Evolutionary conservation across 1,140 invertebrate genomes (phyloP).

Genomic region (Tribolium castaneum): DNA sequence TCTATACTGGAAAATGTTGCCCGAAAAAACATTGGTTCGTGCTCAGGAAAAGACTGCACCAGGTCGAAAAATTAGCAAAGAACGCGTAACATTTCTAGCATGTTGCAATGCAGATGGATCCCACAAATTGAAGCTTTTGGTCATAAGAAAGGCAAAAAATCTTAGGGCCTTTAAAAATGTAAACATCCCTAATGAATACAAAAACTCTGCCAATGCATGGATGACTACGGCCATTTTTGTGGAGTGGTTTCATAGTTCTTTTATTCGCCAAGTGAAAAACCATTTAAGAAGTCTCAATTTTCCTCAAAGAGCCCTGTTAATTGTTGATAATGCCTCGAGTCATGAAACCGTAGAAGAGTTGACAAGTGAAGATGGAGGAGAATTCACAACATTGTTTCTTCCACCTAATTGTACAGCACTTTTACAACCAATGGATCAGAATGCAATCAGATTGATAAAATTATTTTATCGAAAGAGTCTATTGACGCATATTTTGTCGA

Average conservation of each 20-base stretch:
- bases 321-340: not conserved
- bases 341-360: no score
- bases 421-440: no score
- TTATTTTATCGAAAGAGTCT: no score
- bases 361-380: no score
- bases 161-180: constrained; percentile 53
- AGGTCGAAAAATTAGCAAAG: constrained; percentile 52
- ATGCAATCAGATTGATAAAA: no score
- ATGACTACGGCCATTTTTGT: constrained; percentile 53
- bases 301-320: not conserved
- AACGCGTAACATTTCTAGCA: constrained; percentile 51
- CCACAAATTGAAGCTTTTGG: constrained; percentile 52
- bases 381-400: no score
- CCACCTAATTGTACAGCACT: no score
- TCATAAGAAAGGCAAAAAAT: constrained; percentile 58
- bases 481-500: no score
- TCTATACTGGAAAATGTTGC: constrained; percentile 59
- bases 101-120: constrained; percentile 52
- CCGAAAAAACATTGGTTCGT: constrained; percentile 50
- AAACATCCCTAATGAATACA: constrained; percentile 53
- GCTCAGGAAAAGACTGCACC: constrained; percentile 36
- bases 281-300: constrained; percentile 47
- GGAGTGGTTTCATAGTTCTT: constrained; percentile 44
- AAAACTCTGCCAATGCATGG: constrained; percentile 55
- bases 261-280: constrained; percentile 45